Evolutionary conservation across 2,797 vertebrate genomes (phyloP).

Genomic region (Caiman crocodilus): DNA sequence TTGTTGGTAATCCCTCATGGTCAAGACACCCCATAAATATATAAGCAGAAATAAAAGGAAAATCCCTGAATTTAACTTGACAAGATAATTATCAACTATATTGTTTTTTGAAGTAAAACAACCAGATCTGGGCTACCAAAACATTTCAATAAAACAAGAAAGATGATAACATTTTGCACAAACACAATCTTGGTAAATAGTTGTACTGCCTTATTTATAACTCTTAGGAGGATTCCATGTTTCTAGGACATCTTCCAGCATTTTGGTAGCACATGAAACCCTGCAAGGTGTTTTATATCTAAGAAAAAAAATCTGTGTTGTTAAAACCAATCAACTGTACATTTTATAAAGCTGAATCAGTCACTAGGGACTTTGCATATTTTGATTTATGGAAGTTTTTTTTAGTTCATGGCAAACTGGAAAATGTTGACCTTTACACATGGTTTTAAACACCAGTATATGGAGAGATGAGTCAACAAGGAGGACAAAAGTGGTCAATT

Average conservation of each 20-base stretch:
- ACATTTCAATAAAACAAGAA: background rate
- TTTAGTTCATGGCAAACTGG: constrained; percentile 25
- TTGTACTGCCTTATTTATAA: background rate
- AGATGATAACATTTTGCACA: background rate
- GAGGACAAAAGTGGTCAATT: background rate
- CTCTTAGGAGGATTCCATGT: background rate
- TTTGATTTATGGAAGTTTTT: constrained; percentile 21
- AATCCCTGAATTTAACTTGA: no score
- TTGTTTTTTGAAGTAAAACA: background rate
- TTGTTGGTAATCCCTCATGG: no score
- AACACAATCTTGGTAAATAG: background rate
- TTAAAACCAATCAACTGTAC: constrained; percentile 43
- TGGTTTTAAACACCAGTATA: background rate
- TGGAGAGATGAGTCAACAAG: background rate
- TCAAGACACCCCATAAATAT: no score
- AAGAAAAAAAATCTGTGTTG: constrained; percentile 14
- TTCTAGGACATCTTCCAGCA: background rate
- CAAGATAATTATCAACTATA: no score
- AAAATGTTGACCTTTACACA: constrained; percentile 49
- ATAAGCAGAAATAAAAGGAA: no score
- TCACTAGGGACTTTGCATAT: constrained; percentile 15
- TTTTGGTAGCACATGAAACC: background rate
- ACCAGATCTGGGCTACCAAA: background rate
- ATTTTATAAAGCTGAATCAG: constrained; percentile 16
- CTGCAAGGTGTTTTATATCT: constrained; percentile 21